These are phyloP conservation scores for Pygathrix nemaeus DNA, from an alignment of 2,113 vertebrate genomes.

Conservation along the genomic window DNA sequence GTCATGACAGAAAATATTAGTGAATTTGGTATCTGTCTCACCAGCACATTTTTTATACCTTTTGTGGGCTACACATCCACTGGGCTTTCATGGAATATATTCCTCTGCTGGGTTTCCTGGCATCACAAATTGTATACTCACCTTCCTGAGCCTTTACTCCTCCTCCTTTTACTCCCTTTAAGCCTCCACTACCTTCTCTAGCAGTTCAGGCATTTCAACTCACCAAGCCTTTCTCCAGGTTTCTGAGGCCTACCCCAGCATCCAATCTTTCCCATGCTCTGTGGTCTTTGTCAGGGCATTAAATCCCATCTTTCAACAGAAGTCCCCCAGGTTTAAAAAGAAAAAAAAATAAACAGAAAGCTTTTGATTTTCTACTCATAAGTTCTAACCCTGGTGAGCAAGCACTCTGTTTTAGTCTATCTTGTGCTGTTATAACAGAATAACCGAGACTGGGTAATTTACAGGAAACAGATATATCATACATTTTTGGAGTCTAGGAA, in stretches of 20 bases:
- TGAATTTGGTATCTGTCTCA: neutral
- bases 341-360: neutral
- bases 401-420: neutral
- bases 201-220: neutral
- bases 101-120: neutral
- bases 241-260: neutral
- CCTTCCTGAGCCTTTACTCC: neutral
- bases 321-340: neutral
- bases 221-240: neutral
- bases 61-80: neutral
- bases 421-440: neutral
- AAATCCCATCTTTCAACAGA: neutral
- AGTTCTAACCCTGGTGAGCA: neutral
- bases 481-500: neutral
- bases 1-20: neutral
- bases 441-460: neutral
- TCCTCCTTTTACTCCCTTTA: neutral
- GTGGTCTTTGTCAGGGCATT: neutral
- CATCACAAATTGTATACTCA: neutral
- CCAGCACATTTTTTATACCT: neutral
- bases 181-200: neutral
- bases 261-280: neutral
- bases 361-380: neutral
- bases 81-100: neutral
- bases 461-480: neutral